These are phyloP conservation scores for Euzophera pinguis DNA, from an alignment of 2,888 invertebrate species.

Conservation along the genomic window DNA sequence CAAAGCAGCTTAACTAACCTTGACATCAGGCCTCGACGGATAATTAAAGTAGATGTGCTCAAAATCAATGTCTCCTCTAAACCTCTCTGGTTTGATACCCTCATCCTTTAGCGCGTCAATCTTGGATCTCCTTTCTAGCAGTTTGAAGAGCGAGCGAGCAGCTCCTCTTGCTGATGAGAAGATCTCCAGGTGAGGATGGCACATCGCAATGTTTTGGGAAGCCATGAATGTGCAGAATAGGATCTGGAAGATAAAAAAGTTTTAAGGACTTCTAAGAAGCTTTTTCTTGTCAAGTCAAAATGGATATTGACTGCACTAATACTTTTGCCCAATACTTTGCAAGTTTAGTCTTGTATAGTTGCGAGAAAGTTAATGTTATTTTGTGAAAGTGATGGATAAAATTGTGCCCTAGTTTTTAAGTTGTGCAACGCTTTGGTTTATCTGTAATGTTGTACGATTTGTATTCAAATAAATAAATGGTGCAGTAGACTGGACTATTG, in stretches of 20 bases:
- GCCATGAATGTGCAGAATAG: constrained; percentile 88
- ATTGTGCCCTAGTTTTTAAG: too few species aligned
- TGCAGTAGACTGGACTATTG: too few species aligned
- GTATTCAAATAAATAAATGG: too few species aligned
- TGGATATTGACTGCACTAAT: too few species aligned
- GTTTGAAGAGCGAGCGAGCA: constrained; percentile 83
- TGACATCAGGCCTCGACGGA: constrained; percentile 87
- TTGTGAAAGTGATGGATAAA: too few species aligned
- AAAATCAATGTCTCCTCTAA: constrained; percentile 84
- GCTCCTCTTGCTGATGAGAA: constrained; percentile 86
- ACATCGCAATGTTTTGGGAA: constrained; percentile 87
- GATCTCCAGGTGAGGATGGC: constrained; percentile 86
- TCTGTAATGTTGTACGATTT: too few species aligned
- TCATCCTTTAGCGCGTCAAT: constrained; percentile 45
- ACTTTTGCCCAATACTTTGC: too few species aligned
- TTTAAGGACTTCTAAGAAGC: neutral
- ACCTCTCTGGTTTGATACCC: constrained; percentile 73
- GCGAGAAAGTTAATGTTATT: too few species aligned
- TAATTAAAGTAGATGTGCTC: constrained; percentile 87
- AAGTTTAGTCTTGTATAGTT: too few species aligned
- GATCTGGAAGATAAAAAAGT: constrained; percentile 58
- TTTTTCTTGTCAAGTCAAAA: too few species aligned
- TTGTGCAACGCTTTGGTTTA: too few species aligned
- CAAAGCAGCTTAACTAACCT: constrained; percentile 50
- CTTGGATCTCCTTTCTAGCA: constrained; percentile 80